phyloP scores from a whole-genome alignment of 92 coral and sea anemone genomes.

The Porites divaricata region DNA sequence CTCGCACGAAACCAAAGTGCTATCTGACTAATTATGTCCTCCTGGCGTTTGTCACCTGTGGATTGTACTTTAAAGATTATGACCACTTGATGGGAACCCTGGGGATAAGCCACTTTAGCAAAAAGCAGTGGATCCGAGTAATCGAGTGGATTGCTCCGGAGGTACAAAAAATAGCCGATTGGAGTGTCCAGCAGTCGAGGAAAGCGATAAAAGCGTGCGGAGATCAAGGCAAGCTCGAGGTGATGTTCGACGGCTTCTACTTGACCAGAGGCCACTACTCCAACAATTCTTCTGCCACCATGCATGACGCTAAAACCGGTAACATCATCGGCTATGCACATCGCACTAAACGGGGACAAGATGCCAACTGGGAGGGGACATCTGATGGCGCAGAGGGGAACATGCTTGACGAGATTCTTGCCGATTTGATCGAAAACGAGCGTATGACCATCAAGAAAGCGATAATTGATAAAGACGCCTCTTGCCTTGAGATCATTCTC shows the following conservation, averaged over 20 bases:
- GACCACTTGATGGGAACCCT: slow-evolving; percentile 46
- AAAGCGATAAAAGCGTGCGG: slow-evolving; percentile 26
- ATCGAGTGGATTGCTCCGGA: slow-evolving; percentile 51
- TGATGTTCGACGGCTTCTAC: slow-evolving; percentile 53
- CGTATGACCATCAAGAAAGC: too few relatives aligned
- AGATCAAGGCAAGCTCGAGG: slow-evolving; percentile 22
- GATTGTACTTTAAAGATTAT: slow-evolving; percentile 57
- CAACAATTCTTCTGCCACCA: slow-evolving; percentile 49
- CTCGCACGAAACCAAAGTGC: slow-evolving; percentile 5
- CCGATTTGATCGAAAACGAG: too few relatives aligned
- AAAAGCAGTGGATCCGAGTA: slow-evolving; percentile 46
- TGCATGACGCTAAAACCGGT: slow-evolving; percentile 42
- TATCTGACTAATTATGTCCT: slow-evolving; percentile 31
- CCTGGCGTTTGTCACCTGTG: slow-evolving; percentile 43
- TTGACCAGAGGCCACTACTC: slow-evolving; percentile 52
- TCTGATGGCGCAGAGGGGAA: slow-evolving; percentile 24
- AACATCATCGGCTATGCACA: slow-evolving; percentile 25
- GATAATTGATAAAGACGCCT: too few relatives aligned
- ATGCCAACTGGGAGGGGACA: slow-evolving; percentile 39
- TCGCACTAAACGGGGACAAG: slow-evolving; percentile 15
- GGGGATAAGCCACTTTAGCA: slow-evolving; percentile 50
- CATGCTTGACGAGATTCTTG: too few relatives aligned
- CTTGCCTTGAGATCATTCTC: too few relatives aligned
- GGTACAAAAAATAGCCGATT: slow-evolving; percentile 38
- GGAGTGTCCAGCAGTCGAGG: slow-evolving; percentile 41